These are phyloP conservation scores for Scytalopus superciliaris DNA, from an alignment of 2,113 vertebrate species.

Conservation along the genomic window DNA sequence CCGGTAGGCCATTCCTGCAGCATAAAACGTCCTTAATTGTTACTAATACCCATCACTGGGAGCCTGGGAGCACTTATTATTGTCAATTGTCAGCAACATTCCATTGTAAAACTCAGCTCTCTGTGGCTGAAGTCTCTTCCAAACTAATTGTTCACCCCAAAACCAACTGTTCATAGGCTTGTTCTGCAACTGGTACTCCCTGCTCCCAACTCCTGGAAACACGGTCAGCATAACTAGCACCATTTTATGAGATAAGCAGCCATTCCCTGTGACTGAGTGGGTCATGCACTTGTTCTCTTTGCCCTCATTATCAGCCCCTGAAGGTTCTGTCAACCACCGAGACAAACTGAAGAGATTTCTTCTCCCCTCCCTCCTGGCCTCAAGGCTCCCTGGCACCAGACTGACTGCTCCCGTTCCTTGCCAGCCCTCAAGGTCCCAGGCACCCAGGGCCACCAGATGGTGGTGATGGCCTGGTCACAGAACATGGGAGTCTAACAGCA, in stretches of 20 bases:
- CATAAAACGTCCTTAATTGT: background rate
- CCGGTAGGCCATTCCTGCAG: background rate
- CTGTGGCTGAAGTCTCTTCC: background rate
- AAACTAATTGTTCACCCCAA: background rate
- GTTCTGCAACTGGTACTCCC: fast-evolving
- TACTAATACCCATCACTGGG: background rate
- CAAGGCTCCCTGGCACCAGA: background rate
- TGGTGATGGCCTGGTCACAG: background rate
- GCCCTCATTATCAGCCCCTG: background rate
- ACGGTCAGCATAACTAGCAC: background rate
- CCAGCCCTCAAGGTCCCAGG: background rate
- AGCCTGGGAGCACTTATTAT: background rate
- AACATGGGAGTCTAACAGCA: fast-evolving
- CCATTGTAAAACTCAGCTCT: background rate
- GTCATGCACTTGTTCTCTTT: fast-evolving
- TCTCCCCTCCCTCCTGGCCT: background rate
- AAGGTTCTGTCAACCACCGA: background rate
- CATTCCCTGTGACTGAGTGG: fast-evolving
- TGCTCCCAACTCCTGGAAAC: background rate
- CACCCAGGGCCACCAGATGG: background rate
- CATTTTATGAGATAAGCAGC: background rate
- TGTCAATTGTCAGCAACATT: background rate
- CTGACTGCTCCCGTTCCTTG: background rate
- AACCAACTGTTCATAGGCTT: background rate
- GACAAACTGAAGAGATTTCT: background rate